Percentiles rank a stretch among this genome's conserved stretches.
These are phyloP conservation scores for Eutolmus rufibarbis DNA, from an alignment of 2,888 invertebrate genomes.

Conservation along the genomic window DNA sequence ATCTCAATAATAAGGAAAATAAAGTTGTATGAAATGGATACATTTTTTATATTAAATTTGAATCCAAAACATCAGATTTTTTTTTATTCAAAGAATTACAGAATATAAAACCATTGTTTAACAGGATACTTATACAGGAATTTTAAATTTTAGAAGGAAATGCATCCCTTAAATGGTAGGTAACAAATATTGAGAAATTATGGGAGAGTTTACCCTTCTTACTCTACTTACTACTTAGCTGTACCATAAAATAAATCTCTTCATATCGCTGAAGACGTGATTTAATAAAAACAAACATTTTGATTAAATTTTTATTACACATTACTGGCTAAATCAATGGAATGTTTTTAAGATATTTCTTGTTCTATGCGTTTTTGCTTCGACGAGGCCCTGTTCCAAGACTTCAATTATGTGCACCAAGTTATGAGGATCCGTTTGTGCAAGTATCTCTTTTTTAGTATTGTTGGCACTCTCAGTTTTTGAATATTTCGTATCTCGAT, in stretches of 20 bases:
- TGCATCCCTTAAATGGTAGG: too few relatives aligned
- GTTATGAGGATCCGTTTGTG: constrained; percentile 70
- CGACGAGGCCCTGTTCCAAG: constrained; percentile 70
- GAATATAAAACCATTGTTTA: too few relatives aligned
- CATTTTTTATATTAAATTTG: background rate
- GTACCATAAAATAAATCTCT: too few relatives aligned
- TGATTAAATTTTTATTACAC: background rate
- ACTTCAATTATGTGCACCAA: constrained; percentile 69
- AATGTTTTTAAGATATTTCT: constrained; percentile 59
- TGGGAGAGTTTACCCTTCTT: too few relatives aligned
- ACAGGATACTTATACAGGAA: too few relatives aligned
- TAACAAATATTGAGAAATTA: too few relatives aligned
- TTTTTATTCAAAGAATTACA: background rate
- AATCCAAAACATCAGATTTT: background rate
- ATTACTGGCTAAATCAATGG: constrained; percentile 50
- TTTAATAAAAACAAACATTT: background rate
- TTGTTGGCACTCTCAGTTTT: constrained; percentile 48
- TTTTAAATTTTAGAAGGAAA: too few relatives aligned
- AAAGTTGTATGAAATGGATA: constrained; percentile 10
- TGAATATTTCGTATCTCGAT: constrained; percentile 55
- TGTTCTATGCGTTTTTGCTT: constrained; percentile 67
- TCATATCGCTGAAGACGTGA: background rate
- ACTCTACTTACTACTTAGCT: too few relatives aligned
- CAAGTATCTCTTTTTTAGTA: constrained; percentile 61
- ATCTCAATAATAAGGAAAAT: constrained; percentile 16